phyloP scores from a whole-genome alignment of 2,113 vertebrate genomes.

The Pelodiscus sinensis region DNA sequence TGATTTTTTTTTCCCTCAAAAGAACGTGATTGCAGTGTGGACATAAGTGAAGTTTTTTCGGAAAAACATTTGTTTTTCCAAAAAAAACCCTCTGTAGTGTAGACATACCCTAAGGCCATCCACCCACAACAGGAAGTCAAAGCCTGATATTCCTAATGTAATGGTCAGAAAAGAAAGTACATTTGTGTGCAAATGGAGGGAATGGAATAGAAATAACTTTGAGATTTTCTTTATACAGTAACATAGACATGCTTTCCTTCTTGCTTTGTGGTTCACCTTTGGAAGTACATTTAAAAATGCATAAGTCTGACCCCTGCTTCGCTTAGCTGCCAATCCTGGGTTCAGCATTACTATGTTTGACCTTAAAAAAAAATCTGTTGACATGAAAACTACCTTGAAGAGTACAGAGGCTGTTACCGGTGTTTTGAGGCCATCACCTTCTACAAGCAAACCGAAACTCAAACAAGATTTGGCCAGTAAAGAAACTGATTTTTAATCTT shows the following conservation, averaged over 20 bases:
- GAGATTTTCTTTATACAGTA: neutral
- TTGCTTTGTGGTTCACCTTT: neutral
- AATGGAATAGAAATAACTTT: neutral
- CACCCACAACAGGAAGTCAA: slow-evolving; percentile 20
- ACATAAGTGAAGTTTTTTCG: too few species aligned
- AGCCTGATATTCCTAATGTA: neutral
- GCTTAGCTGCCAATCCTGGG: neutral
- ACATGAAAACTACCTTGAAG: neutral
- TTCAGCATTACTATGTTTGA: neutral
- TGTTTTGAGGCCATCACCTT: neutral
- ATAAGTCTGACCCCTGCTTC: neutral
- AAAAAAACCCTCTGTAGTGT: too few species aligned
- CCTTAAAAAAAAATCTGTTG: neutral
- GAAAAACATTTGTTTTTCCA: too few species aligned
- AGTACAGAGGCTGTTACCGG: neutral
- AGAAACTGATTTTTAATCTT: neutral
- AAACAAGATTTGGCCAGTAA: neutral
- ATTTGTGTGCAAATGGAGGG: neutral
- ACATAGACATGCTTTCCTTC: rapidly evolving
- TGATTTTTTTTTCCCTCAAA: too few species aligned
- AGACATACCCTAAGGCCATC: neutral
- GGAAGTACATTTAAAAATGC: neutral
- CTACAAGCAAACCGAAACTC: neutral
- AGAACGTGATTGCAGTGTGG: too few species aligned
- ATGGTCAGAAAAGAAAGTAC: neutral